A percentile compares a stretch with the other conserved stretches of the same genome.
phyloP scores from a whole-genome alignment of 2,797 vertebrate genomes.

The Melopsittacus undulatus region DNA sequence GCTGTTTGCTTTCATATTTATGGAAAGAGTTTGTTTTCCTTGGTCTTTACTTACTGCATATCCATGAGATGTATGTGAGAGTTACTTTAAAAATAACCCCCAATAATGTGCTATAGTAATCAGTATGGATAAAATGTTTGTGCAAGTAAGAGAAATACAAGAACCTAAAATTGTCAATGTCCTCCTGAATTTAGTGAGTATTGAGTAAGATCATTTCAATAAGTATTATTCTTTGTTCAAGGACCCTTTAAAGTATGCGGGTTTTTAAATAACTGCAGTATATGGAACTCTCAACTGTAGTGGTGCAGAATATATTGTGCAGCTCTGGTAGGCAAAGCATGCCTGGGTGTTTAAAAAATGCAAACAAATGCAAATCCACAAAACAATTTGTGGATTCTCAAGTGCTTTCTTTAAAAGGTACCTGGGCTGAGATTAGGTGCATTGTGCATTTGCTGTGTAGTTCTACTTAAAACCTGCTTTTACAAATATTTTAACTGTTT shows the following conservation, averaged over 20 bases:
- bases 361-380: too few species aligned
- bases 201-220: not conserved
- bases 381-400: not conserved
- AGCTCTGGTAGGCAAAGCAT: not conserved
- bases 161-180: not conserved
- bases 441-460: not conserved
- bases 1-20: not conserved
- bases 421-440: not conserved
- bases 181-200: not conserved
- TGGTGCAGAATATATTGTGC: not conserved
- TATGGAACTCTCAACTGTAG: not conserved
- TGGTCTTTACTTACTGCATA: not conserved
- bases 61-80: not conserved
- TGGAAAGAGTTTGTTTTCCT: not conserved
- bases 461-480: not conserved
- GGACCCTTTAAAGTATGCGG: not conserved
- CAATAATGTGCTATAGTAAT: accelerated
- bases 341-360: not conserved
- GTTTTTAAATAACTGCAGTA: not conserved
- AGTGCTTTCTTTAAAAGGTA: not conserved
- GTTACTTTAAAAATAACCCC: not conserved
- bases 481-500: not conserved
- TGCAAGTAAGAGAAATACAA: not conserved
- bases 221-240: not conserved
- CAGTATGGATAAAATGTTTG: not conserved